Base-by-base conservation (phyloP, 2,888 invertebrate species). In the Linhomoeus sp. region DNA sequence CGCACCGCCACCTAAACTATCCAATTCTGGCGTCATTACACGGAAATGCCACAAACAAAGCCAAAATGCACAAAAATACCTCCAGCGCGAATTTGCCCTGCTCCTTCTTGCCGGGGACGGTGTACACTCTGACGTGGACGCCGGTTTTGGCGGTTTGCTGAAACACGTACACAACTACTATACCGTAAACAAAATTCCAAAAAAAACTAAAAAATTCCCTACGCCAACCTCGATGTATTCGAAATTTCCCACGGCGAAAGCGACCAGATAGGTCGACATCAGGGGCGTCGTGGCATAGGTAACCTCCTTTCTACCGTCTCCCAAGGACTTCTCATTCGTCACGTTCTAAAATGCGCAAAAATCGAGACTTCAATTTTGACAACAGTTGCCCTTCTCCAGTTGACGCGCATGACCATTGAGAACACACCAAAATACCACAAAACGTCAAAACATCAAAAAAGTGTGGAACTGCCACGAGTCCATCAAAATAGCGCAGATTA, bases 191-290 rank as follows among this genome's bases (percentile, higher is more conserved):
- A 19, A 37, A 37, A 19, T 37, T 12, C 3, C 17, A 5, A 9
- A 40, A 19, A 15, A 9, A 70, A 90, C 88, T 81, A 69, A 81
- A 88, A 61, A 88, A 83, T 0, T 88, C 88, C 66, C 86, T 88
- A 45, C 86, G 70, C 14, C 15, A 23, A 45, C 50, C 67, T 90
- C 87, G 1, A 88, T 78, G 67, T 76, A 83, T 65, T 90, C 88
- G 67, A 81, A 88, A 68, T 90, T 86, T 24, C 88, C 88, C 1
- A 90, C 80, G 9, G 86, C 81, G 36, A 81, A 79, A 0, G 88
- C 88, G 46, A 90, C 79, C 53, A 90, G 72, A 64, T 90, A 90
- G 0, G 87, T 87, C 12, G 87, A 84, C 87, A 90, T 88, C 50
- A 82, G 71, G 1, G 88, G 87, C 1, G 86, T 83, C 45, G 76